These are phyloP conservation scores for Drosophila percnosoma DNA, from an alignment of 2,888 invertebrate species.

Conservation along the genomic window DNA sequence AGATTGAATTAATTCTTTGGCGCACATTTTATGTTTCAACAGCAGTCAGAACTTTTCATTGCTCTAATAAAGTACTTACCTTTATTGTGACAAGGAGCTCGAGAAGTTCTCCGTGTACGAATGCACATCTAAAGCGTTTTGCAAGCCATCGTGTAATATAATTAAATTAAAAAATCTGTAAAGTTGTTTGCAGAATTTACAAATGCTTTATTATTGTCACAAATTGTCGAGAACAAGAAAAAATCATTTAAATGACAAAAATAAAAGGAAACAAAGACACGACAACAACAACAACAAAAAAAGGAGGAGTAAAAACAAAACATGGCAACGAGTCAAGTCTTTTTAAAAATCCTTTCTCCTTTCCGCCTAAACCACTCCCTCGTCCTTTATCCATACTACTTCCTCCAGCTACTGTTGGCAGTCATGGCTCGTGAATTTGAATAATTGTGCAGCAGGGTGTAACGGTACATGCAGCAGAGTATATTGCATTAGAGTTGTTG, in stretches of 20 bases:
- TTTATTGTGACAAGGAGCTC: not conserved
- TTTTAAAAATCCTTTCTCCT: conserved; percentile 21
- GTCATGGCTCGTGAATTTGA: conserved; percentile 76
- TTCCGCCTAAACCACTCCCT: not conserved
- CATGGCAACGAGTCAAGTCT: conserved; percentile 33
- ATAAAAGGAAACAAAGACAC: conserved; percentile 1
- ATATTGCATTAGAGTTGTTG: conserved; percentile 59
- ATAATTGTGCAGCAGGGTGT: conserved; percentile 78
- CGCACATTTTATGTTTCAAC: not conserved
- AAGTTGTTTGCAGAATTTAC: conserved; percentile 47
- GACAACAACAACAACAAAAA: not conserved
- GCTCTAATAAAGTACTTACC: not conserved
- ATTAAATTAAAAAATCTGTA: conserved; percentile 27
- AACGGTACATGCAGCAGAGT: conserved; percentile 58
- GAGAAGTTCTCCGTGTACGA: not conserved
- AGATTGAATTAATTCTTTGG: not conserved
- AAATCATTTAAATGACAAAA: conserved; percentile 34
- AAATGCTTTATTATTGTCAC: conserved; percentile 70
- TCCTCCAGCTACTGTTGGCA: conserved; percentile 36
- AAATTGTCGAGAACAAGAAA: conserved; percentile 59
- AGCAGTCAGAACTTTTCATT: not conserved
- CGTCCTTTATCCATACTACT: not conserved
- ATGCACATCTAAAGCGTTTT: conserved; percentile 6
- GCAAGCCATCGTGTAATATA: conserved; percentile 24
- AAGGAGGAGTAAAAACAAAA: conserved; percentile 24